Base-by-base conservation (phyloP, 30 jellyfish, hydroid and myxozoan genomes). In the Aurelia aurita region DNA sequence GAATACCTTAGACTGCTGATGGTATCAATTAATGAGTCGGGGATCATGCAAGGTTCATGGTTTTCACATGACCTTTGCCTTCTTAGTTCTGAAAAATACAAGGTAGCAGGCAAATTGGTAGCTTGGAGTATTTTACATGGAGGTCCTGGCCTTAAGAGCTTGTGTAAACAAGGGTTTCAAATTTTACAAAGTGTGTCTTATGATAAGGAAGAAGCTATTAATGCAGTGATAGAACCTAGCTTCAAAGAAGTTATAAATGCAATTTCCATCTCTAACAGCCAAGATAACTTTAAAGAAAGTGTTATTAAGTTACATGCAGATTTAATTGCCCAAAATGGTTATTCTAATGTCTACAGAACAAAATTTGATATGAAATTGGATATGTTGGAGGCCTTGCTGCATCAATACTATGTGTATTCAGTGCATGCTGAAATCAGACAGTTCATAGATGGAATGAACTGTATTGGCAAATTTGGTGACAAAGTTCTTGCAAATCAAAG, bases 101-200 rank as follows among this genome's bases (percentile, higher is more conserved):
- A 77, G 73, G 32, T 77, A 58, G 89, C 89, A n/a, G 89, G 83
- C 66, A 77, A 57, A 60, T 11, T 77, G 79, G 73, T 43, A 22
- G 82, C 89, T 29, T 77, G 89, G 82, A 57, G 89, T 61, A 2
- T 54, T 77, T 77, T 55, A 39, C 89, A 54, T 58, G 89, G 89
- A 57, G 82, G 79, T 26, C 82, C 66, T 77, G 89, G 82, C 73
- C 89, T 77, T 34, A 77, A 60, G 25, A 77, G 66, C 51, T 60
- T 77, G 79, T 57, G 64, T 77, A 49, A 15, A 47, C 59, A 77
- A 21, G 71, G 71, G 58, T 77, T 55, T 54, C 73, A 60, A 39
- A 39, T 77, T 47, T 47, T 54, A 25, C 68, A 58, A 57, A 82
- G 79, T 55, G 53, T 58, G n/a, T 22, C 29, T 16, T 77, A 77